Percentiles rank a stretch among this genome's conserved stretches.
These are phyloP conservation scores for Varanus salvator DNA, from an alignment of 2,113 vertebrate species.

Conservation along the genomic window DNA sequence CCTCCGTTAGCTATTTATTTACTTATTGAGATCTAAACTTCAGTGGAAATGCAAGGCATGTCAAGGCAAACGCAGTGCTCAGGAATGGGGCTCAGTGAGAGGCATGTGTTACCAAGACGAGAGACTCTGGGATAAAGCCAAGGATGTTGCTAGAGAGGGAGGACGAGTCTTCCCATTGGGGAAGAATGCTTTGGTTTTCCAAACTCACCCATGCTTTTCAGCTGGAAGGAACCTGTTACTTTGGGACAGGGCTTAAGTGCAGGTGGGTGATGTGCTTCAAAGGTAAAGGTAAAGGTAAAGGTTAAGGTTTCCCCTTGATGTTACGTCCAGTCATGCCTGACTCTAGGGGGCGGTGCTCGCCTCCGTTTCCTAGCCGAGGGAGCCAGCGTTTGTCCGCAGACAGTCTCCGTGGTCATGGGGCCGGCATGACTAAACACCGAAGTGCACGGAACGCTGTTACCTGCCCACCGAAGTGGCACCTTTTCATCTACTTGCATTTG, in stretches of 20 bases:
- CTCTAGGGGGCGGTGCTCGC: no score
- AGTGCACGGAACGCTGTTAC: no score
- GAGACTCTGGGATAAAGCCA: rapidly evolving
- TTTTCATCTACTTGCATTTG: no score
- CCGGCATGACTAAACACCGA: no score
- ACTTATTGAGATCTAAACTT: slow-evolving; percentile 36
- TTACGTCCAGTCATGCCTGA: no score
- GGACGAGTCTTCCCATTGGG: rapidly evolving
- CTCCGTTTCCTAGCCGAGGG: no score
- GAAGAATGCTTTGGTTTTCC: neutral
- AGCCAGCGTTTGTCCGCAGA: no score
- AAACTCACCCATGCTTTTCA: neutral
- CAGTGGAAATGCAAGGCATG: neutral
- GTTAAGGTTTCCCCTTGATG: no score
- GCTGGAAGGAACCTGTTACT: rapidly evolving
- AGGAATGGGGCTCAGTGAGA: neutral
- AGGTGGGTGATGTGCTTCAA: neutral
- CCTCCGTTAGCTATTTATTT: rapidly evolving
- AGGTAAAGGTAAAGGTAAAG: no score
- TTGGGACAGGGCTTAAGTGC: neutral
- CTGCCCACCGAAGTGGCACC: no score
- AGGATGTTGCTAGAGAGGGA: neutral
- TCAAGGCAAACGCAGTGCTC: neutral
- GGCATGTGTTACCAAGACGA: rapidly evolving
- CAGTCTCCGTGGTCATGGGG: no score